Percentiles rank a stretch among this genome's conserved stretches.
Evolutionary conservation across 2,113 vertebrate species (phyloP).

Genomic region (Leptocoma aspasia): DNA sequence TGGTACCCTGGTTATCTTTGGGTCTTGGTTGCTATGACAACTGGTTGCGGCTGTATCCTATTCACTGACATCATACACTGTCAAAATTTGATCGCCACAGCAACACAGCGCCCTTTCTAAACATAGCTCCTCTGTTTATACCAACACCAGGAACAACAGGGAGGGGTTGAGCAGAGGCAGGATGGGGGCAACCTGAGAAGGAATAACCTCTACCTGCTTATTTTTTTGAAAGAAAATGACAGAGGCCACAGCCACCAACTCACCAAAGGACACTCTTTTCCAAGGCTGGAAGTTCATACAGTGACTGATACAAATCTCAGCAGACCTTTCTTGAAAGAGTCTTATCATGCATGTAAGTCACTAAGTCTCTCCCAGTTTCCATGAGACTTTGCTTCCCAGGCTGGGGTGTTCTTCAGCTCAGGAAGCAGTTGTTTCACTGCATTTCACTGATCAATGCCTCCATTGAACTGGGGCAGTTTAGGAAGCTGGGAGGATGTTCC

Average conservation of each 20-base stretch:
- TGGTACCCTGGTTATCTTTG: conserved; percentile 62
- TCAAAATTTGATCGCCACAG: conserved; percentile 56
- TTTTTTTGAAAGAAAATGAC: background rate
- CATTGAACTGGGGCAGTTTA: background rate
- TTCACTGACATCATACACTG: conserved; percentile 57
- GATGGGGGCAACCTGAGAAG: background rate
- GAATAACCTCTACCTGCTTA: background rate
- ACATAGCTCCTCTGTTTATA: conserved; percentile 53
- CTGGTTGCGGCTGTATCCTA: conserved; percentile 35
- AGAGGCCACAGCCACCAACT: background rate
- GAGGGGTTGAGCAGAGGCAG: background rate
- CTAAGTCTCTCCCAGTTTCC: background rate
- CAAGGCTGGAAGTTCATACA: background rate
- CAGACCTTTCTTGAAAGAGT: background rate
- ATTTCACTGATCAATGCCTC: background rate
- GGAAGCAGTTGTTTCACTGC: background rate
- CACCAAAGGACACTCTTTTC: background rate
- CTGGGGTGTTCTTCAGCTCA: background rate
- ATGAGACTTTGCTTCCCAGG: background rate
- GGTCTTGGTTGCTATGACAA: conserved; percentile 59
- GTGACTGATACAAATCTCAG: background rate
- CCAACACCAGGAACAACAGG: background rate
- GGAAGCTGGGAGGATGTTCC: background rate
- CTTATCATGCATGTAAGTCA: background rate
- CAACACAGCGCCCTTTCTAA: conserved; percentile 55